A percentile compares a stretch with the other conserved stretches of the same genome.
Conservation (phyloP, 2,113 vertebrate genomes). For the Callocephalon fimbriatum region DNA sequence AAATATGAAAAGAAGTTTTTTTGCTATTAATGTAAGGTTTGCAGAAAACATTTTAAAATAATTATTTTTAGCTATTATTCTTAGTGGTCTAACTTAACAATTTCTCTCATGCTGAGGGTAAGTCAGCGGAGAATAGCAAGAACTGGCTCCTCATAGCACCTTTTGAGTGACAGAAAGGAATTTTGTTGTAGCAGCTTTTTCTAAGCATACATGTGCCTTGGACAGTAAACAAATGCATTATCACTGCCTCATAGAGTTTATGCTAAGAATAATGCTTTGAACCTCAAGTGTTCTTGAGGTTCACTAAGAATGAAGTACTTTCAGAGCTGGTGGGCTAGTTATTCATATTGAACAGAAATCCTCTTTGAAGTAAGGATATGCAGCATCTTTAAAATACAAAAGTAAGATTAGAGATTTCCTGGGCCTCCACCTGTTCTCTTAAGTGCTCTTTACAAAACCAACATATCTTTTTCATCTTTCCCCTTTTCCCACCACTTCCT, state of each 20-base stretch:
- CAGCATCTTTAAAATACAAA: background rate
- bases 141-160: background rate
- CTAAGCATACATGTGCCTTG: background rate
- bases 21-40: background rate
- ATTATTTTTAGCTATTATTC: background rate
- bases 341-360: background rate
- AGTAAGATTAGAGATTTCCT: conserved; percentile 13
- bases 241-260: background rate
- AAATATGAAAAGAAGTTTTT: background rate
- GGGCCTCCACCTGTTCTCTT: background rate
- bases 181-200: background rate
- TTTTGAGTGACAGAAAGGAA: background rate
- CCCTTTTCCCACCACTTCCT: background rate
- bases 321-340: background rate
- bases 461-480: background rate
- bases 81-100: background rate
- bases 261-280: conserved; percentile 32
- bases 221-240: background rate
- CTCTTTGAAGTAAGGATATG: conserved; percentile 33
- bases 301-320: conserved; percentile 2
- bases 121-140: background rate
- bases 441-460: background rate
- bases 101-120: background rate
- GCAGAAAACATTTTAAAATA: background rate
- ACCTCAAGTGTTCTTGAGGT: conserved; percentile 45